Conservation (phyloP, 2,797 vertebrate genomes). For the Vireo griseus region DNA sequence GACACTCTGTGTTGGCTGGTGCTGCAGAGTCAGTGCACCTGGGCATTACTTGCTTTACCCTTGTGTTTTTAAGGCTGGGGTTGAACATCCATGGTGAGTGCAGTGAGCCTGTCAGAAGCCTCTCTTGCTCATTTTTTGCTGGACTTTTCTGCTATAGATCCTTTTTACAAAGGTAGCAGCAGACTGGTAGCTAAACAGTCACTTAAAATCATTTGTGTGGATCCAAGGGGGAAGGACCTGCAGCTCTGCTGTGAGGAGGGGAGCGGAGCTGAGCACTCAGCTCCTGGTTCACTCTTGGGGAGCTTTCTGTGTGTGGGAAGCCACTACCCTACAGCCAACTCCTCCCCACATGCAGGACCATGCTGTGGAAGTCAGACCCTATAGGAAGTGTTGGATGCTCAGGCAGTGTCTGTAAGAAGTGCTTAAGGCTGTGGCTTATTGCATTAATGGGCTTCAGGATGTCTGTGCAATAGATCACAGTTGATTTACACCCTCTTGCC, state of each 20-base stretch:
- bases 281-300: not conserved
- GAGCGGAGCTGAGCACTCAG: not conserved
- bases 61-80: not conserved
- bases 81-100: not conserved
- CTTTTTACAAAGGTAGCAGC: not conserved
- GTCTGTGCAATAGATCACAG: not conserved
- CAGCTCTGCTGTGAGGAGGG: not conserved
- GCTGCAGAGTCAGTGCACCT: not conserved
- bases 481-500: not conserved
- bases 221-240: not conserved
- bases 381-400: rapidly evolving
- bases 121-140: not conserved
- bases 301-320: not conserved
- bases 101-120: not conserved
- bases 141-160: not conserved
- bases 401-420: not conserved
- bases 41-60: not conserved
- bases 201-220: not conserved
- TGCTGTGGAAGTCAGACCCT: not conserved
- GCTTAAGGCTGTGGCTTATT: not conserved
- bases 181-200: not conserved
- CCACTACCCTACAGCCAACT: not conserved
- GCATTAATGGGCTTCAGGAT: not conserved
- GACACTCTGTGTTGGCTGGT: rapidly evolving
- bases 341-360: rapidly evolving